Evolutionary conservation across 2,888 invertebrate species (phyloP).

Genomic region (Cenopis cana): DNA sequence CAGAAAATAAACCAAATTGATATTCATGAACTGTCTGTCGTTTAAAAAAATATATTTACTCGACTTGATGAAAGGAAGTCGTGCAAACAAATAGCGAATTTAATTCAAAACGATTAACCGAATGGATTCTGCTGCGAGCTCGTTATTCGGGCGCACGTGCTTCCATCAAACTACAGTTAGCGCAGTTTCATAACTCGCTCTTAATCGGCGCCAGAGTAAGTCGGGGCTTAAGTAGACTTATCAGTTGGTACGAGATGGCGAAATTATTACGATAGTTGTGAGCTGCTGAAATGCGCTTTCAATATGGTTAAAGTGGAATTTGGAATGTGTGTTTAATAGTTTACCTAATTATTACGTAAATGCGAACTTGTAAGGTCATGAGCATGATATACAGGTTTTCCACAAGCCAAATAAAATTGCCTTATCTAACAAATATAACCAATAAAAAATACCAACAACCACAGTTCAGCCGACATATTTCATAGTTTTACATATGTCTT

Average conservation of each 20-base stretch:
- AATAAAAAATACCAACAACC: background rate
- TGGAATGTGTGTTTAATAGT: conserved; percentile 3
- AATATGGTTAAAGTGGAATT: conserved; percentile 23
- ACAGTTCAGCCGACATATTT: background rate
- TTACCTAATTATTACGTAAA: background rate
- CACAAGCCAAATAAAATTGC: too few species aligned
- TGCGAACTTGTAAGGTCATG: too few species aligned
- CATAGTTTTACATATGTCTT: conserved; percentile 3
- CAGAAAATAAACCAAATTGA: background rate
- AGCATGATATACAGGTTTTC: too few species aligned
- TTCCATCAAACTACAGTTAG: conserved; percentile 36
- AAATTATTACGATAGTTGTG: conserved; percentile 39
- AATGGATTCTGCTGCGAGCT: conserved; percentile 2
- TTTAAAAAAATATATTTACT: background rate
- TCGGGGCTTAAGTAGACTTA: conserved; percentile 39
- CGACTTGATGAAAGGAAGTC: background rate
- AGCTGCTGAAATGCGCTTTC: conserved; percentile 35
- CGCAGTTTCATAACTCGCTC: conserved; percentile 39
- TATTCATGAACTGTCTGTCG: background rate
- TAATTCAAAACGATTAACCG: conserved; percentile 22
- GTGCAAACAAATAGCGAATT: conserved; percentile 23
- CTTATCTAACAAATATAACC: too few species aligned
- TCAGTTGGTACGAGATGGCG: conserved; percentile 38
- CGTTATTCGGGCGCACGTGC: conserved; percentile 1
- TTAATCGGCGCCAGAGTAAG: conserved; percentile 30